Base-by-base conservation (phyloP, 2,113 vertebrate genomes). In the Anthoscopus minutus region DNA sequence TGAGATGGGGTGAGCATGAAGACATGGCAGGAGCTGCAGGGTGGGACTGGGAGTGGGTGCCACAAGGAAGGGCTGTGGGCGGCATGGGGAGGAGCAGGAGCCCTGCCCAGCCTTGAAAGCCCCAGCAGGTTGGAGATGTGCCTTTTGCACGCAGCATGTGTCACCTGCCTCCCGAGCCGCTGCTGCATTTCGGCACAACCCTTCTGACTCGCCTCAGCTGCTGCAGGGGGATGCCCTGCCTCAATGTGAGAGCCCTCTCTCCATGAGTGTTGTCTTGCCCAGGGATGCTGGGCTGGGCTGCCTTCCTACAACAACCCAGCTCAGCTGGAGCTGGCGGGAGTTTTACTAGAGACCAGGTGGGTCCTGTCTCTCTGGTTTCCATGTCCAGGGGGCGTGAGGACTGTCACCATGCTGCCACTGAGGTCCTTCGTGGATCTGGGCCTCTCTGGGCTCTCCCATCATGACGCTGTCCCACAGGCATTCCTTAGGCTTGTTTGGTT, bases 341-440 rank as follows among this genome's bases (percentile, higher is more conserved):
- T 60, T 81, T 48, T 50, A 3, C n/a, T 56, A 17, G 37, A 37
- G 18, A 21, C 8, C 1, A 1, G 30, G 15, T 25, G 23, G 15
- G 45, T 45, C 30, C 56, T 42, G 42, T 13, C 22, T 47, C 45
- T 45, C 31, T 42, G 70, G 14, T 71, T 56, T 51, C 44, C 18
- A 1, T 0, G 2, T 24, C 33, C 13, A 0, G 6, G 47, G n/a
- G 14, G 11, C 0, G 0, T 22, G 18, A 81, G 73, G 40, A 38
- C n/a, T 3, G 3, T 22, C 37, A 35, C 30, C 0, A 0, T 2
- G 2, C 40, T 65, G 56, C 64, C 64, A 19, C 1, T 0, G 1
- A 35, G 15, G 8, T 72, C 65, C 25, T 45, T 16, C 1, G 3
- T 0, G 19, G 30, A 15, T n/a, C 44, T 44, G 38, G 7, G 23